Evolutionary conservation across 2,888 invertebrate genomes (phyloP).

Genomic region (Norana najaformis): DNA sequence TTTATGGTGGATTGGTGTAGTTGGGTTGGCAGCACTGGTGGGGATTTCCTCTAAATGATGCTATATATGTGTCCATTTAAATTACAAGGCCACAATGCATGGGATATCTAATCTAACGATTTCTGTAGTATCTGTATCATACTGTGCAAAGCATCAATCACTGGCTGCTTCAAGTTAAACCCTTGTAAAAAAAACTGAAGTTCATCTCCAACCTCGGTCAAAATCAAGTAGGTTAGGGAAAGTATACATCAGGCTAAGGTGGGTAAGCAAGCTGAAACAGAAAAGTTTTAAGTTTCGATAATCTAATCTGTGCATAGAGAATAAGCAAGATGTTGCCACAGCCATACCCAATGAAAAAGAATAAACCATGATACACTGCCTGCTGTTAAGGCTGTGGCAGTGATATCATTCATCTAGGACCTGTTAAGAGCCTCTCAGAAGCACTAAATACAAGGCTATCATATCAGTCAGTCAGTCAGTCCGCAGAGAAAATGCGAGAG

Average conservation of each 20-base stretch:
- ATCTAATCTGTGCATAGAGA: background rate
- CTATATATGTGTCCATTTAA: background rate
- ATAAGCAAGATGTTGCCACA: background rate
- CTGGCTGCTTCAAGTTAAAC: no score
- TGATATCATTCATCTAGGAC: background rate
- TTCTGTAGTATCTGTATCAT: background rate
- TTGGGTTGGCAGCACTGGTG: background rate
- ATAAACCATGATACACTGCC: background rate
- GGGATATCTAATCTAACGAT: background rate
- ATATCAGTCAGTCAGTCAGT: no score
- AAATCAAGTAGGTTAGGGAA: background rate
- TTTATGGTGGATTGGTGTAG: background rate
- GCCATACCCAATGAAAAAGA: background rate
- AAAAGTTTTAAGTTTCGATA: background rate
- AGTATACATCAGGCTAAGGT: background rate
- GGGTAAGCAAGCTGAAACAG: background rate
- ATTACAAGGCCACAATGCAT: background rate
- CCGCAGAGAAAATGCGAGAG: background rate
- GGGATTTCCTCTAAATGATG: background rate
- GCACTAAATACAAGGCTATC: background rate
- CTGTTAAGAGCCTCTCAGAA: slow-evolving; percentile 2
- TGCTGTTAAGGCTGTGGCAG: background rate
- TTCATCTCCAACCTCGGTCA: background rate
- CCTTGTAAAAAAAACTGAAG: background rate
- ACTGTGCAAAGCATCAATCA: background rate